Base-by-base conservation (phyloP, 2,113 vertebrate genomes). In the Xenopus laevis region DNA sequence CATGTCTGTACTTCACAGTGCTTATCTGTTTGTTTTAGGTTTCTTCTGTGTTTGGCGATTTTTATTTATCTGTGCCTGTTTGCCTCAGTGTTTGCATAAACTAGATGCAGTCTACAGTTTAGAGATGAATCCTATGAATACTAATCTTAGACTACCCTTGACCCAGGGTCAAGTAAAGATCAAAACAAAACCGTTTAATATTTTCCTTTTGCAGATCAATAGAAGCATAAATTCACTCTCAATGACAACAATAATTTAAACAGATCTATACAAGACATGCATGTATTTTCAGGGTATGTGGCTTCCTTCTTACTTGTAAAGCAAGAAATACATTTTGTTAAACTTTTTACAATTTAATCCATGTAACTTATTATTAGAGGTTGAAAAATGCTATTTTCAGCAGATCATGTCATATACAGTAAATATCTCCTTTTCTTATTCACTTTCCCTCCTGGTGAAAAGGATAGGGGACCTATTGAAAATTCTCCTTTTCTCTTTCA, bases 221-320 rank as follows among this genome's bases (percentile, higher is more conserved):
- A 93, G 89, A 81, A 84, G 92, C 93, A 96, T 98, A 96, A 96
- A 98, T 96, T 96, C 94, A 88, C 90, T 91, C 89, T 95, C 94
- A 96, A 94, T 95, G 95, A 96, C 95, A 98, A 96, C 93, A 94
- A 95, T 98, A 96, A 97, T 97, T 99, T 97, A 93, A 96, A 92
- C 91, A 95, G 94, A 97, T 98, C 94, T 93, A 95, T 96, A 96
- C 92, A 88, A 90, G 75, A 86, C 89, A 83, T 79, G 86, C 87
- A 75, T 83, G 87, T 84, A 83, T 88, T 90, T 88, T 88, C 33
- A 88, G 86, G 85, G 81, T n/a, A 74, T 81, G 84, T 80, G 58
- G 71, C 83, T 80, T 86, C 77, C 64, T 82, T 0, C 82, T 83
- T 85, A 88, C 86, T 86, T 88, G 83, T 85, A 83, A 85, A 86